Base-by-base conservation (phyloP, 2,888 invertebrate genomes). In the Epistrophe grossulariae region DNA sequence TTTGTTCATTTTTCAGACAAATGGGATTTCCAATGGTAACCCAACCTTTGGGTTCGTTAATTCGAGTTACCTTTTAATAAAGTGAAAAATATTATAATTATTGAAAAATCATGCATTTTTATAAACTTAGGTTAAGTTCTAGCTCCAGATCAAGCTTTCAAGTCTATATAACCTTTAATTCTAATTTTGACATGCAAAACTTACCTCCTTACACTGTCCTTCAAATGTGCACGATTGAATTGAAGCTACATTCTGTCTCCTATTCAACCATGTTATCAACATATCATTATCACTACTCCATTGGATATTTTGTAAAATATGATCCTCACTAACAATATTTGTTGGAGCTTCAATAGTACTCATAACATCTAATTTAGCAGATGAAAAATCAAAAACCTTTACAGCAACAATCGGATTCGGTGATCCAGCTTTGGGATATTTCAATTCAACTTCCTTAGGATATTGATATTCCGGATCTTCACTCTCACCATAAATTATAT, bases 351-450 rank as follows among this genome's bases (percentile, higher is more conserved):
- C 93, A 15, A 95, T 89, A 0, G 90, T 13, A 10, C 8, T 93
- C 10, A 88, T 84, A 76, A 88, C 59, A 1, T 89, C 91, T 89
- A 93, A 93, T 0, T 93, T 92, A 90, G 70, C 24, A 19, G 62
- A 55, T n/a, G 89, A 89, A 9, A 96, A 92, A 90, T 95, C 94
- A 88, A 94, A 95, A 10, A 97, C 94, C 82, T 94, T 94, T 28
- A 97, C 92, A 15, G 94, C 94, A 5, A 97, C 96, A 10, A 93
- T 92, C 0, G 98, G 98, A 93, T 97, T 98, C 43, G 93, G 93
- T 76, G 95, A 94, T 88, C 97, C 97, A 89, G 95, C 94, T 95
- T 97, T 97, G 8, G 97, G 97, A 93, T 97, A 97, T 90, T 95
- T 96, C 81, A 97, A 94, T 59, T 94, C 92, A 17, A 95, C 93